Evolutionary conservation across 1,140 invertebrate species (phyloP), one percentile per base, ranked within the genome.

Genomic region (Vollenhovia emeryi): DNA sequence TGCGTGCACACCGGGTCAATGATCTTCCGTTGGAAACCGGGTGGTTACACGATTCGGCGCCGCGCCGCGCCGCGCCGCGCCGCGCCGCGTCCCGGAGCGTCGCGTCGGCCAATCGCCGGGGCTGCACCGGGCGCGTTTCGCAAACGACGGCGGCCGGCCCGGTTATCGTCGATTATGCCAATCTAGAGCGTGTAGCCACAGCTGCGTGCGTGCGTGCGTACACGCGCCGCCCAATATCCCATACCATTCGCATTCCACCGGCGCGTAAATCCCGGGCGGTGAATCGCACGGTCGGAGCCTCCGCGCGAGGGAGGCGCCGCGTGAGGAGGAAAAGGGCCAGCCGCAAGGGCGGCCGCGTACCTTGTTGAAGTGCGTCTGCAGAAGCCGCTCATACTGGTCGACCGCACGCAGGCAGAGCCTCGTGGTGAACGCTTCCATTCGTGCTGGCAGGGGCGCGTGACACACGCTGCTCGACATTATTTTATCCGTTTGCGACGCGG

Each of bases 381-480:
- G 93, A 74, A 96, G 93, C 87, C 95, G 95, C 85, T 96, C 96
- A 91, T 96, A 96, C 89, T 96, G 96, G 64, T 96, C 95, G 18
- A 96, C 95, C 64, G 96, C 96, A 43, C 96, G 91, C 84, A 96
- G 91, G 92, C 96, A 96, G 52, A 96, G 92, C 83, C 96, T 94
- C 74, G 95, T 95, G 33, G 96, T 96, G 69, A 96, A 95, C 71
- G 96, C 95, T 87, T 95, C 94, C 93, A 95, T 94, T 82, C 94
- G 92, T 24, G 95, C 92, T 79, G 95, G 95, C 50, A 96, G 84
- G 80, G 95, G 94, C 78, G 95, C 94, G 90, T 94, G 92, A 76
- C 94, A 95, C 87, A 94, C 93, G 87, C 92, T 93, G 84, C 93
- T 94, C 48, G 91, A 94, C 94, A 95, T 95, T 89, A 89, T 93